Evolutionary conservation across 2,888 invertebrate genomes (phyloP), one percentile per base, ranked within the genome.

Genomic region (Chloroclystis v-ata): DNA sequence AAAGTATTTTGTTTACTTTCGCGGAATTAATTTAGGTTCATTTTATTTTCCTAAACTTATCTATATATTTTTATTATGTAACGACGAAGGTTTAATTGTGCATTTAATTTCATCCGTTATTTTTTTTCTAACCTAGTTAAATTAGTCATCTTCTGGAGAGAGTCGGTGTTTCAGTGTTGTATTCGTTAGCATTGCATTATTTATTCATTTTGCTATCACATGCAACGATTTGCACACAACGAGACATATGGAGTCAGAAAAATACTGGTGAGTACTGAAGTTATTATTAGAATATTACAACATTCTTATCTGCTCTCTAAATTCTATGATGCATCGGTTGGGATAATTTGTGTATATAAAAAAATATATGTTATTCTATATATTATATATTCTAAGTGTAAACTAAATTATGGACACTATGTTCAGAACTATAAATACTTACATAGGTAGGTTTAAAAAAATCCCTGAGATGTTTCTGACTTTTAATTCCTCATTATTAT

Each of bases 61-160:
- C 9, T 26, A 26, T 6, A 26, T 8, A 26, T 6, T 52, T 28
- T 30, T 5, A 13, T 0, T 35, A 13, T 8, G 1, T 26, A 26
- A 30, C 37, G n/a, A 4, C 2, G 20, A 5, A 5, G 5, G 3
- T 20, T 20, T 33, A n/a, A 6, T 37, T 38, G n/a, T 43, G 11
- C 24, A 33, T 28, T 55, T 56, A 50, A 47, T 58, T 56, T 54
- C 64, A 61, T 67, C 63, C 69, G 65, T 33, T 20, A 72, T 75
- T 76, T 78, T 76, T n/a, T 78, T 81, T 76, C 76, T 84, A 83
- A 84, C 84, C 84, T 82, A 20, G 42, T 70, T 70, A 72, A 53
- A 66, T 60, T 66, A 69, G 59, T 75, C 69, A 73, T 75, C 71
- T 64, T 64, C 65, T 53, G 8, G 32, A 67, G 65, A 65, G 64